Conservation (phyloP, 2,113 vertebrate species). For the Pomatorhinus ruficollis region DNA sequence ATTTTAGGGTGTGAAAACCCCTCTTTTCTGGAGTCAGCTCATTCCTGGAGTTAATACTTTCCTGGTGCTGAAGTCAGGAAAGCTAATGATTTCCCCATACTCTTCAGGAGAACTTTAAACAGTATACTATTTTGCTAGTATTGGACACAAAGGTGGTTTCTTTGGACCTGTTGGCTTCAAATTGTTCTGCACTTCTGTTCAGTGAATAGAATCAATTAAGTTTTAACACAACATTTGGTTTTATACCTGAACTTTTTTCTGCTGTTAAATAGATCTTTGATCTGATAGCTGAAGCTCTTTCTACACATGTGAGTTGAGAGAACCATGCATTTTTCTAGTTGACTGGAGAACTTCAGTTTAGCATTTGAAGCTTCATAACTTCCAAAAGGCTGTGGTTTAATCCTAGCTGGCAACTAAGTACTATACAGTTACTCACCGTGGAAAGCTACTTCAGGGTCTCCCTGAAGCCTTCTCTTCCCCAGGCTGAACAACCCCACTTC, state of each 20-base stretch:
- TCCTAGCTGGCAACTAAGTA: background rate
- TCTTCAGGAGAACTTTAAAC: background rate
- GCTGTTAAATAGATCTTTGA: background rate
- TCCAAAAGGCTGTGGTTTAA: background rate
- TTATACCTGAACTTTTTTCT: background rate
- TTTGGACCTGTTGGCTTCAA: background rate
- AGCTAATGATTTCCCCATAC: background rate
- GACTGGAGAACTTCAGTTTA: background rate
- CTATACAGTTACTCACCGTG: background rate
- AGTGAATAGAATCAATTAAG: background rate
- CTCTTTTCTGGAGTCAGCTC: background rate
- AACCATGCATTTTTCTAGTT: background rate
- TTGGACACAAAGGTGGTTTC: background rate
- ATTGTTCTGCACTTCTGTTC: fast-evolving
- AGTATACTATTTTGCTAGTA: fast-evolving
- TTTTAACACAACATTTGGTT: background rate
- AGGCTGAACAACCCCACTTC: background rate
- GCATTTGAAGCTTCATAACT: background rate
- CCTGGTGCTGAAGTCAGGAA: background rate
- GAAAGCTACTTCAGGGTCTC: background rate
- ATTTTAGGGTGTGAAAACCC: background rate
- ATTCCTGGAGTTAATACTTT: background rate
- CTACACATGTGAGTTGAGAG: background rate
- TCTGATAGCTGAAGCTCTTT: background rate
- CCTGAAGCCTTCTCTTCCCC: background rate